phyloP scores from a whole-genome alignment of 2,113 vertebrate genomes.

The Brachyhypopomus occidentalis region DNA sequence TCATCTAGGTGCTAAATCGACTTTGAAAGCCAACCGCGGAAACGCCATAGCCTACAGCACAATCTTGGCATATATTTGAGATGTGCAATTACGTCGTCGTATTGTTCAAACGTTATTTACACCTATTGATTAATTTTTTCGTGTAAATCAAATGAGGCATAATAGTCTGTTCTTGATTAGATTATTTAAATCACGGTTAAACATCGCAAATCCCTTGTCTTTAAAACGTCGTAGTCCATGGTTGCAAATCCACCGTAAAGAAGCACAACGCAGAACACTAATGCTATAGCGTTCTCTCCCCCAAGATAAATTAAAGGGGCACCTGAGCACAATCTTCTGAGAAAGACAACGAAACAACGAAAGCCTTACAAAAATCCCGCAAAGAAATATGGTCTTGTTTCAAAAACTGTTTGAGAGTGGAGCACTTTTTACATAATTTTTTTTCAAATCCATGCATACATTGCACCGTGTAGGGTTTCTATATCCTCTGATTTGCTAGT shows the following conservation, averaged over 20 bases:
- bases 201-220: background rate
- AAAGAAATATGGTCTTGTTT: background rate
- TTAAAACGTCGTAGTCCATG: background rate
- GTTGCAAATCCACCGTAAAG: background rate
- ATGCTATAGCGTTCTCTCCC: background rate
- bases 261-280: background rate
- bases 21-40: background rate
- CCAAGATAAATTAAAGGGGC: background rate
- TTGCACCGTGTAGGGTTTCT: background rate
- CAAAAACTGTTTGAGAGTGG: background rate
- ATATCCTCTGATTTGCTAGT: background rate
- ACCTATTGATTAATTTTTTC: slow-evolving; percentile 9
- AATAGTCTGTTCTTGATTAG: background rate
- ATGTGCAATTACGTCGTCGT: background rate
- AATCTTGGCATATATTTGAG: background rate
- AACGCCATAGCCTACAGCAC: background rate
- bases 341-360: background rate
- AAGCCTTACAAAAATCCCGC: background rate
- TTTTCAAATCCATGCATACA: background rate
- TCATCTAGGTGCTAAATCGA: background rate
- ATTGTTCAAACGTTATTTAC: background rate
- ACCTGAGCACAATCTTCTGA: background rate
- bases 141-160: background rate
- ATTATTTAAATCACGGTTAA: background rate
- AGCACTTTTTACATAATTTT: no score